phyloP scores from a whole-genome alignment of 2,113 vertebrate species.

The Manacus vitellinus region DNA sequence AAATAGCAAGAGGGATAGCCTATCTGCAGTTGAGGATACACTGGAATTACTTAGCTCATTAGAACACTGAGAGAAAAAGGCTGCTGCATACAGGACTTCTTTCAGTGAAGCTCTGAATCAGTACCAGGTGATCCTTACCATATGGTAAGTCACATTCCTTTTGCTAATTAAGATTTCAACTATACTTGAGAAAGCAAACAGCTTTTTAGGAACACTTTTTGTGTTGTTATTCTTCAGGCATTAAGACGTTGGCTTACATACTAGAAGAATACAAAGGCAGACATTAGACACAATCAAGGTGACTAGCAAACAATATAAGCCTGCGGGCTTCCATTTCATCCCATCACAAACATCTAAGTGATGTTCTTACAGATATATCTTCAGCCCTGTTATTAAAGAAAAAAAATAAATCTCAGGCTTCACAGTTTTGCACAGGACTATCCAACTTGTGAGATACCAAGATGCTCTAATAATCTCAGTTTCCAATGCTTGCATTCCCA shows the following conservation, averaged over 20 bases:
- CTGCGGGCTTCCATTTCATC: neutral
- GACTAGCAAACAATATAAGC: neutral
- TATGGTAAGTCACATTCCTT: neutral
- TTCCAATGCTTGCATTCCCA: accelerated
- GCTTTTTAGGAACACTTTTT: neutral
- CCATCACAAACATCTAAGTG: neutral
- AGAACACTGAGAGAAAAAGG: neutral
- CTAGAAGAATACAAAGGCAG: neutral
- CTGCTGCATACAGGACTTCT: neutral
- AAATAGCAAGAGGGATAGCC: neutral
- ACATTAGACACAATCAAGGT: neutral
- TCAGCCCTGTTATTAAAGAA: neutral
- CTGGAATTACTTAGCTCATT: neutral
- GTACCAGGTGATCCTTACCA: neutral
- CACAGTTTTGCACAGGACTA: neutral
- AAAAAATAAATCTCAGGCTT: neutral
- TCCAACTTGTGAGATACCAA: neutral
- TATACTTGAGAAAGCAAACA: neutral
- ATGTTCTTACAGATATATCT: neutral
- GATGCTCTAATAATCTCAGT: neutral
- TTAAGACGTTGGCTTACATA: neutral
- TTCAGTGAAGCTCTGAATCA: neutral
- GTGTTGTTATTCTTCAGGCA: neutral
- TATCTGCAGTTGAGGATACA: neutral
- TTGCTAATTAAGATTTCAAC: neutral